These are phyloP conservation scores for Cryptophagus acutangulus DNA, from an alignment of 2,888 invertebrate species.

Conservation along the genomic window DNA sequence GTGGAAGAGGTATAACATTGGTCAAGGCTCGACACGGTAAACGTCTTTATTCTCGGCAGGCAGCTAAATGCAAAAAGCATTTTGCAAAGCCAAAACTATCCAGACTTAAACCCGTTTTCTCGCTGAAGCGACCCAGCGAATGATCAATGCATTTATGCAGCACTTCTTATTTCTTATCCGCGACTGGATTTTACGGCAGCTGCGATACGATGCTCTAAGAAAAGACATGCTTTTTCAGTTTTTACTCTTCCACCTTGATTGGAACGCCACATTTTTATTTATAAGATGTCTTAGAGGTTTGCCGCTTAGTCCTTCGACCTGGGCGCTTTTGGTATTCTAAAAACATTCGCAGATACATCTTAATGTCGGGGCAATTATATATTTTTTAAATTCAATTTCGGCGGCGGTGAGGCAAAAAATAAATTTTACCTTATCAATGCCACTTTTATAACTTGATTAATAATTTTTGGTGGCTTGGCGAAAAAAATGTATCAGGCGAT, in stretches of 20 bases:
- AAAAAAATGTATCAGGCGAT: constrained; percentile 23
- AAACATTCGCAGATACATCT: constrained; percentile 30
- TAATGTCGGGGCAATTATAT: constrained; percentile 31
- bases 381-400: background rate
- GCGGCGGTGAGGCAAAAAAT: too few relatives aligned
- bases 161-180: constrained; percentile 44
- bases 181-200: constrained; percentile 42
- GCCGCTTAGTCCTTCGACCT: constrained; percentile 25
- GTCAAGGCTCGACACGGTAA: constrained; percentile 41
- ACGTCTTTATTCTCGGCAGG: constrained; percentile 45
- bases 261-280: constrained; percentile 30
- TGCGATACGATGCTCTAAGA: constrained; percentile 32
- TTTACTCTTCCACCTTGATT: constrained; percentile 29
- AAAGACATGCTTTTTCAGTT: constrained; percentile 29
- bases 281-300: constrained; percentile 24
- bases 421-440: too few relatives aligned
- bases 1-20: constrained; percentile 33
- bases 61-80: constrained; percentile 43
- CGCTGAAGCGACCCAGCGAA: constrained; percentile 32
- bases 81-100: constrained; percentile 40
- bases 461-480: too few relatives aligned
- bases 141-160: constrained; percentile 47
- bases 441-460: too few relatives aligned
- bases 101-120: constrained; percentile 44
- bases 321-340: constrained; percentile 27